Conservation (phyloP, 2,113 vertebrate species). For the Melanerpes formicivorus region DNA sequence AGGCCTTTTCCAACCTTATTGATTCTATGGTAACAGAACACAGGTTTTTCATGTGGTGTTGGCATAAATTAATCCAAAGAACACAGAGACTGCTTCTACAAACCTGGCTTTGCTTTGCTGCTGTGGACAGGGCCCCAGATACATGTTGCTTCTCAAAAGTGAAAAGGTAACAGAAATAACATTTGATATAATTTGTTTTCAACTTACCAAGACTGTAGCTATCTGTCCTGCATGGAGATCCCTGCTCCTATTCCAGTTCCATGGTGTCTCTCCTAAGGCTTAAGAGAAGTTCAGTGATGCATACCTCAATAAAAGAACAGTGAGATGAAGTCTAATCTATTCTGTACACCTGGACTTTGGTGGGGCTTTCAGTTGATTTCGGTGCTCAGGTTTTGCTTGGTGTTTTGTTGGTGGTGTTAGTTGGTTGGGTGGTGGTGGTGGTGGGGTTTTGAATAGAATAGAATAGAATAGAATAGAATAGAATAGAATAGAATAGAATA, state of each 20-base stretch:
- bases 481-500: too few relatives aligned
- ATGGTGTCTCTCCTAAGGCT: neutral
- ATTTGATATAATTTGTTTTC: neutral
- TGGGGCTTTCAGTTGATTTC: neutral
- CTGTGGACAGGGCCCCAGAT: neutral
- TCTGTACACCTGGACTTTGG: neutral
- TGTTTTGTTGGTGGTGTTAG: too few relatives aligned
- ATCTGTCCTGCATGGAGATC: neutral
- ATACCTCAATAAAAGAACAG: neutral
- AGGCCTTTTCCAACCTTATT: too few relatives aligned
- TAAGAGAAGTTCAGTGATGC: slow-evolving; percentile 18
- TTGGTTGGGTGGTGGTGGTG: too few relatives aligned
- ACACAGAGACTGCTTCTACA: neutral
- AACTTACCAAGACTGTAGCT: slow-evolving; percentile 12
- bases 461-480: too few relatives aligned
- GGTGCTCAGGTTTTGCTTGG: too few relatives aligned
- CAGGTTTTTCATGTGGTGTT: neutral
- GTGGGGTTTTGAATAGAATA: neutral
- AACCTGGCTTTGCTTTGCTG: neutral
- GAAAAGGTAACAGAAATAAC: neutral
- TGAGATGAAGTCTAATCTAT: neutral
- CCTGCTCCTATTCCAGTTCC: slow-evolving; percentile 12
- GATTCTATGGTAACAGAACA: neutral
- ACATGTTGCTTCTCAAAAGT: neutral
- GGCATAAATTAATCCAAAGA: neutral